These are phyloP conservation scores for Pituophis catenifer DNA, from an alignment of 2,113 vertebrate genomes.

Conservation along the genomic window DNA sequence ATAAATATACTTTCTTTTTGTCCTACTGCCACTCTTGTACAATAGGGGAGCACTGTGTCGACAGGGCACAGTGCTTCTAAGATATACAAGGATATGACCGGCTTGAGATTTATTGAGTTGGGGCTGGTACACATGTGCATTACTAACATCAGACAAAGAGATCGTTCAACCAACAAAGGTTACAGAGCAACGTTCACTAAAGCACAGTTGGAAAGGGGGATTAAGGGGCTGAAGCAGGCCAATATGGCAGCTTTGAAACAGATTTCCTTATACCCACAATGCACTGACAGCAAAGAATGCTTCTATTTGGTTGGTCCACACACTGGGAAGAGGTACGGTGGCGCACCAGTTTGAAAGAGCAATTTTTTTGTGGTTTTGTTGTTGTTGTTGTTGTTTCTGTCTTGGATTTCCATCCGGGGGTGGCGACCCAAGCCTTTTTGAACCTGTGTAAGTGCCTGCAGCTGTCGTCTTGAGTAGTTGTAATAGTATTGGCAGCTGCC, in stretches of 20 bases:
- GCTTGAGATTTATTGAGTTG: conserved; percentile 65
- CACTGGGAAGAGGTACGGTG: conserved; percentile 60
- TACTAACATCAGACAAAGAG: conserved; percentile 93
- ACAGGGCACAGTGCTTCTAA: conserved; percentile 67
- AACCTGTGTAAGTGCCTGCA: conserved; percentile 56
- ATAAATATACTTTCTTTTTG: conserved; percentile 86
- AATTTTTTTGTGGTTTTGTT: conserved; percentile 10
- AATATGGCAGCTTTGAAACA: conserved; percentile 79
- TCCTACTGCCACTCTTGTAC: conserved; percentile 79
- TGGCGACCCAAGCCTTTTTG: conserved; percentile 43
- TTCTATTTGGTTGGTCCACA: conserved; percentile 73
- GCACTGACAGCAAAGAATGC: conserved; percentile 91
- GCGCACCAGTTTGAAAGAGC: conserved; percentile 60
- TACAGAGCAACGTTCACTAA: conserved; percentile 94
- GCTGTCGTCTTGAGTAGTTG: conserved; percentile 43
- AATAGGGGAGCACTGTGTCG: conserved; percentile 73
- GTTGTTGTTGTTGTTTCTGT: background rate
- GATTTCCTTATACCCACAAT: conserved; percentile 87
- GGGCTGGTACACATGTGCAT: conserved; percentile 87
- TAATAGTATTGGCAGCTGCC: conserved; percentile 70
- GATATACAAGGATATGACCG: conserved; percentile 77
- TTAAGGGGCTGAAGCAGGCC: conserved; percentile 70
- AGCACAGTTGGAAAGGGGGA: conserved; percentile 83
- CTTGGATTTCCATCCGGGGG: conserved; percentile 1
- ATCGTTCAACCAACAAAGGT: conserved; percentile 88